Percentiles rank a stretch among this genome's conserved stretches.
Evolutionary conservation across 1,140 invertebrate species (phyloP).

Genomic region (Pogonognathellus flavescens): DNA sequence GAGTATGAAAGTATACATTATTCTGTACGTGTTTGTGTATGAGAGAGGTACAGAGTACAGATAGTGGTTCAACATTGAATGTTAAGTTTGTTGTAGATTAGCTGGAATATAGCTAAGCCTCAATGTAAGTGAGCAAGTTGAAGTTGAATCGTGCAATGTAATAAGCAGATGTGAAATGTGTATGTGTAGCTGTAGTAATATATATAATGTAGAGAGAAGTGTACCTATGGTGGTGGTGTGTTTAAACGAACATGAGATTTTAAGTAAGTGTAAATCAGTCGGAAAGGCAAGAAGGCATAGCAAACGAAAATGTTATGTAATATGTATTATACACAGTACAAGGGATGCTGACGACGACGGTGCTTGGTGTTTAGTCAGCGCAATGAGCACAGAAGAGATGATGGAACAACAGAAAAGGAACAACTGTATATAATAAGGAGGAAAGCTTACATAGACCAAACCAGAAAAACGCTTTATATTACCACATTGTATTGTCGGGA

Average conservation of each 20-base stretch:
- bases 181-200: neutral
- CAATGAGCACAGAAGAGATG: neutral
- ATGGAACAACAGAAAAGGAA: neutral
- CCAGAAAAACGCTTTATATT: neutral
- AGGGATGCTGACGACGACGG: constrained; percentile 7
- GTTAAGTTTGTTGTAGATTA: no score
- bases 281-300: constrained; percentile 32
- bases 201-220: neutral
- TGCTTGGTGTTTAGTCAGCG: neutral
- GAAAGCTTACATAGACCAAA: neutral
- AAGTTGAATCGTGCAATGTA: neutral
- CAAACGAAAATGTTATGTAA: constrained; percentile 29
- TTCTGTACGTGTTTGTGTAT: neutral
- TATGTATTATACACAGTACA: no score
- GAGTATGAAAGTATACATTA: neutral
- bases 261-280: constrained; percentile 50
- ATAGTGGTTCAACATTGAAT: neutral
- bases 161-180: neutral
- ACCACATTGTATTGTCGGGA: neutral
- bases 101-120: no score
- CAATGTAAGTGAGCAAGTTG: no score
- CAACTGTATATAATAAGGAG: neutral
- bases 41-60: neutral
- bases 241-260: constrained; percentile 42
- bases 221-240: constrained; percentile 23